Evolutionary conservation across 2,113 vertebrate genomes (phyloP).

Genomic region (Prionailurus bengalensis): DNA sequence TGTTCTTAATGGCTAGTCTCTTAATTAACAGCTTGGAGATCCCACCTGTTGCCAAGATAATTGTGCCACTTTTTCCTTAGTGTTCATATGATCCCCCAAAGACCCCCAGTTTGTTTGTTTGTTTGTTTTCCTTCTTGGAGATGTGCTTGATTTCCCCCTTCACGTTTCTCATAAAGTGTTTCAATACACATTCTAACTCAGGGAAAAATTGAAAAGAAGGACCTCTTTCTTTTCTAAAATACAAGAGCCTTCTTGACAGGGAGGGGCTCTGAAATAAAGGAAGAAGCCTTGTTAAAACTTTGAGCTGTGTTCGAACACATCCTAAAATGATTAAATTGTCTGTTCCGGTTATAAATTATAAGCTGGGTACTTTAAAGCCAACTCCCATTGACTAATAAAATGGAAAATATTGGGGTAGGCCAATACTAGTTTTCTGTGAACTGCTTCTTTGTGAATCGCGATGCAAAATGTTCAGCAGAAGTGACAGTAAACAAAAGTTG

Average conservation of each 20-base stretch:
- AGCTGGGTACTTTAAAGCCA: slow-evolving; percentile 68
- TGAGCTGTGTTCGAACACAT: slow-evolving; percentile 75
- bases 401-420: slow-evolving; percentile 67
- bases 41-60: slow-evolving; percentile 75
- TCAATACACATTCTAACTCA: slow-evolving; percentile 15
- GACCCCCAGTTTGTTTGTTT: background rate
- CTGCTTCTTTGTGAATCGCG: slow-evolving; percentile 69
- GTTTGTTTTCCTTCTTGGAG: background rate
- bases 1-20: slow-evolving; percentile 61
- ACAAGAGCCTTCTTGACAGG: slow-evolving; percentile 2
- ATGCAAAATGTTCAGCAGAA: slow-evolving; percentile 57
- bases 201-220: background rate
- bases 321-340: slow-evolving; percentile 76
- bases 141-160: background rate
- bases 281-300: slow-evolving; percentile 58
- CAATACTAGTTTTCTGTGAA: slow-evolving; percentile 58
- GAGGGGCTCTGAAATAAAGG: slow-evolving; percentile 45
- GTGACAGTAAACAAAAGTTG: slow-evolving; percentile 72
- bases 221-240: slow-evolving; percentile 36
- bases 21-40: slow-evolving; percentile 74
- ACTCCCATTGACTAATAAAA: slow-evolving; percentile 81
- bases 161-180: background rate
- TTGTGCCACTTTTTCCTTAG: slow-evolving; percentile 62
- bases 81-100: slow-evolving; percentile 63
- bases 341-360: slow-evolving; percentile 77